These are phyloP conservation scores for Thinocorus orbignyianus DNA, from an alignment of 2,113 vertebrate genomes.

Conservation along the genomic window DNA sequence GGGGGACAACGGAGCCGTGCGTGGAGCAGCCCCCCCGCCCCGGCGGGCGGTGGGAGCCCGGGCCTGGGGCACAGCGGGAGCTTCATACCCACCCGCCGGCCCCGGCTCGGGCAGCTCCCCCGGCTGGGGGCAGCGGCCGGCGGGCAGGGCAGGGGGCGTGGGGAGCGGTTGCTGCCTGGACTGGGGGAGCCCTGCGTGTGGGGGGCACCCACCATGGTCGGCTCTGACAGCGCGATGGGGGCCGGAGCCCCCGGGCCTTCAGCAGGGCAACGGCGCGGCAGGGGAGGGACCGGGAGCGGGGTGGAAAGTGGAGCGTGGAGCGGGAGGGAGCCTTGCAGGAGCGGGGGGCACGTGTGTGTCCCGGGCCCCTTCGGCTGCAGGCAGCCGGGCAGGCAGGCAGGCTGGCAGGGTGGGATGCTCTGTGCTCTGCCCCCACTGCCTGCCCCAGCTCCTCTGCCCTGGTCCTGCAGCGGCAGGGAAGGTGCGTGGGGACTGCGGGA, in stretches of 20 bases:
- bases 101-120: neutral
- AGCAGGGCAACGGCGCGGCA: neutral
- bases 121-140: neutral
- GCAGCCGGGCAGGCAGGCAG: neutral
- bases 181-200: neutral
- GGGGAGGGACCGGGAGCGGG: neutral
- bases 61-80: no score
- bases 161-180: neutral
- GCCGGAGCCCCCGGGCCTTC: neutral
- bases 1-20: neutral
- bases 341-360: neutral
- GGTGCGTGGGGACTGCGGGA: neutral
- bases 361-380: neutral
- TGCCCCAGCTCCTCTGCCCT: neutral
- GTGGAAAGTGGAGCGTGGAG: neutral
- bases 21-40: neutral
- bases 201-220: neutral
- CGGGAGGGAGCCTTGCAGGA: accelerated
- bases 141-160: neutral
- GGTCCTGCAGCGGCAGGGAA: no score
- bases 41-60: neutral
- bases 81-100: no score
- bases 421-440: neutral
- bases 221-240: neutral
- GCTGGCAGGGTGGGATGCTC: neutral